These are phyloP conservation scores for Hemiprocne comata DNA, from an alignment of 2,113 vertebrate species.

Conservation along the genomic window DNA sequence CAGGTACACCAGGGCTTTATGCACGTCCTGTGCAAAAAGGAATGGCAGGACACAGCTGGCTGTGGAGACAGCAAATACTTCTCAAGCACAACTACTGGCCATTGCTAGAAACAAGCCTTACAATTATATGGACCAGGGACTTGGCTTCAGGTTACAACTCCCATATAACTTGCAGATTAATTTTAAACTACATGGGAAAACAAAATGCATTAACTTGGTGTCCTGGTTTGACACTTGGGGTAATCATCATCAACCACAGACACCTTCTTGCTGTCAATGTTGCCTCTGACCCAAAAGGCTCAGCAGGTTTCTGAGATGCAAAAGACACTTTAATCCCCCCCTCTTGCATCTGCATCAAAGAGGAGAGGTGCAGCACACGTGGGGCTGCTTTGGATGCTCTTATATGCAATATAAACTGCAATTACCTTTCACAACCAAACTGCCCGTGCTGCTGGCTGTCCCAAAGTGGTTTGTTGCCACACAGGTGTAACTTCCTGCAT, in stretches of 20 bases:
- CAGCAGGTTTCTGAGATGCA: neutral
- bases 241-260: neutral
- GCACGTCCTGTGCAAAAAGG: neutral
- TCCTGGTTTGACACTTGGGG: neutral
- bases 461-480: conserved; percentile 93
- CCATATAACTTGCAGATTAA: neutral
- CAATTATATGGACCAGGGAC: rapidly evolving
- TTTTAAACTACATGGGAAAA: neutral
- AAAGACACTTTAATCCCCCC: neutral
- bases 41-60: neutral
- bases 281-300: neutral
- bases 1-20: neutral
- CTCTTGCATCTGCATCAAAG: neutral
- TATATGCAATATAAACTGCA: neutral
- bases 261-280: neutral
- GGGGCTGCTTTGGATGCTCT: neutral
- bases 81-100: neutral
- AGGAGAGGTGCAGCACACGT: neutral
- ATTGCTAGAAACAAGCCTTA: neutral
- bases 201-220: neutral
- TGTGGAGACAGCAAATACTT: neutral
- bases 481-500: conserved; percentile 91
- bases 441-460: conserved; percentile 91
- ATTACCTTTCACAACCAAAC: conserved; percentile 92
- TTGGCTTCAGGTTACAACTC: neutral